Base-by-base conservation (phyloP, 1,140 invertebrate species). In the Drosophila ambigua region DNA sequence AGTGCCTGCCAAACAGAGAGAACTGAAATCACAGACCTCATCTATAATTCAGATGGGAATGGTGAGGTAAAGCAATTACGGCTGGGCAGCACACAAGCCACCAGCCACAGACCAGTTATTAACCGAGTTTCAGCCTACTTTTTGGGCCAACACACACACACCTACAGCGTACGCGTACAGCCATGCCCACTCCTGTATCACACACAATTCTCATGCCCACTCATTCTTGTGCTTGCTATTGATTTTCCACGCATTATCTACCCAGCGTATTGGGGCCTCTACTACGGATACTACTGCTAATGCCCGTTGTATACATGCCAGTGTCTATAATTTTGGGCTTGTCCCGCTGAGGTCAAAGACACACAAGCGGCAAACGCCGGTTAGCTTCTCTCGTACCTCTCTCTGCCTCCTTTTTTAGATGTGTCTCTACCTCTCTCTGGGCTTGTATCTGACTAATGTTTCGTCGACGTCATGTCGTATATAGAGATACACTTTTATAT, bases 261-360 rank as follows among this genome's bases (percentile, higher is more conserved):
- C 49, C 59, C 41, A 13, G 16, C 60, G 41, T 23, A 23, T 28
- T 28, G 2, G 6, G 26, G 5, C 31, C n/a, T 35, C 16, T 53
- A 43, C 71, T 63, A 53, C 49, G 58, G 0, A 5, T 28, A 2
- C 26, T 9, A 31, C 31, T 31, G 8, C 31, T 31, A 31, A 52
- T 41, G 9, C n/a, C 1, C 15, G 16, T 31, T 9, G 15, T 20
- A 35, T 2, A 24, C 48, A n/a, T 43, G 15, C 20, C n/a, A 31
- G 23, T 75, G 54, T 66, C 58, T 77, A 72, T 72, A 67, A 72
- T 77, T 68, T 77, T 57, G 79, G 79, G 73, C 55, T 80, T 81
- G 78, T 77, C 46, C 44, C 61, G 23, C 39, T 65, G 74, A 78
- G 79, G 79, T 82, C 79, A 82, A 82, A 82, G 79, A 82, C 79